Evolutionary conservation across 35 echinoderm and acorn worm genomes (phyloP).

Genomic region (Apostichopus parvimensis): DNA sequence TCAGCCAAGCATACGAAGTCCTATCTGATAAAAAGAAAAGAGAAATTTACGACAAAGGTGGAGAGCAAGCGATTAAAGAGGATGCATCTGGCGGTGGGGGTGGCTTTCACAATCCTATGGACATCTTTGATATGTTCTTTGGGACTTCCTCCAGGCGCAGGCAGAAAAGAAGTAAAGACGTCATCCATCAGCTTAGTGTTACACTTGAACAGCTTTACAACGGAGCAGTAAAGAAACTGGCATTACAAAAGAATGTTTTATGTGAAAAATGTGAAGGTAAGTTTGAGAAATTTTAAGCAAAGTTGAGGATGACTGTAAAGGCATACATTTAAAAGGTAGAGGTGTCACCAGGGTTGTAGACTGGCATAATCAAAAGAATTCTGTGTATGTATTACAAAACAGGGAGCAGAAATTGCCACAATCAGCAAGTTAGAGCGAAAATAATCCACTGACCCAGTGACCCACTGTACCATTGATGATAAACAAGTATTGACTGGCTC

Average conservation of each 20-base stretch:
- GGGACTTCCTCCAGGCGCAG: constrained; percentile 58
- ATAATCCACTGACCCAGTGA: no score
- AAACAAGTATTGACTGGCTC: no score
- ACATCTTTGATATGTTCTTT: constrained; percentile 99
- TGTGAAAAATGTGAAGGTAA: constrained; percentile 99
- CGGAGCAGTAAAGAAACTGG: constrained; percentile 83
- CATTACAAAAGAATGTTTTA: constrained; percentile 92
- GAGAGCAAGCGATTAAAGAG: constrained; percentile 89
- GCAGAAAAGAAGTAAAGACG: constrained; percentile 79
- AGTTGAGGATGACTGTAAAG: no score
- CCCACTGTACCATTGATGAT: no score
- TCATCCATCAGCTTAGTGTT: constrained; percentile 88
- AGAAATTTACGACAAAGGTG: constrained; percentile 88
- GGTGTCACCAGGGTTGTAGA: no score
- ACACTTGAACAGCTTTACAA: constrained; percentile 94
- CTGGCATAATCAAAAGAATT: no score
- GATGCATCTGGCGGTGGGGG: constrained; percentile 62
- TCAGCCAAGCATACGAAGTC: constrained; percentile 84
- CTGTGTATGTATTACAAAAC: no score
- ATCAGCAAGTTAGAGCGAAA: no score
- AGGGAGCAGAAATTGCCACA: no score
- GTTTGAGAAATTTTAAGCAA: neutral
- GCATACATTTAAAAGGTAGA: no score
- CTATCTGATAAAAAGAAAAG: constrained; percentile 88
- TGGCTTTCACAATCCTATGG: constrained; percentile 92